Base-by-base conservation (phyloP, 2,888 invertebrate genomes). In the Cantharis lateralis region DNA sequence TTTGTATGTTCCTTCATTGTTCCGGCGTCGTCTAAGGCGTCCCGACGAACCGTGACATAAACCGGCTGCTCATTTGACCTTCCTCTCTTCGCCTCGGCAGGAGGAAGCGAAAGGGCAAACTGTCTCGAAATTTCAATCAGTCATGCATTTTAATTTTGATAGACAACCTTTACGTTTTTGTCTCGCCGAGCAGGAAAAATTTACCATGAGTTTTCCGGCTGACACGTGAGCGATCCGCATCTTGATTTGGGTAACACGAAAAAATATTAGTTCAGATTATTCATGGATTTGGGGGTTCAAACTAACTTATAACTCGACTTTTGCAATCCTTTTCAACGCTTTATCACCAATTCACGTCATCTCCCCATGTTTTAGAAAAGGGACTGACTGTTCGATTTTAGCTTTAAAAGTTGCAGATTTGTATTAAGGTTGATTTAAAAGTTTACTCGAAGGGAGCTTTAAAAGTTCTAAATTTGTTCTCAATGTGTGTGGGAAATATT, bases 271-370 rank as follows among this genome's bases (percentile, higher is more conserved):
- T 62, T 64, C 69, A 78, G 78, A 80, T 77, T 76, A 66, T 68
- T 72, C 71, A 15, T 15, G 68, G 62, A 72, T 72, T 72, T 15
- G 48, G 71, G 75, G 78, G 75, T 74, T 77, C 74, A 74, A 79
- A 80, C 80, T 78, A 79, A 80, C 79, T 80, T 80, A 79, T 80
- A 78, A 79, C 80, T 78, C 76, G 72, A 72, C 78, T 78, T 76
- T 70, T 71, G 73, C 80, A 80, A 82, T 78, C 80, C 81, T 80
- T 82, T 79, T 77, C 77, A 76, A 77, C 76, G 80, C 79, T 81
- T 82, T 82, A 81, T 80, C 82, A 77, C 79, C 80, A 80, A 81
- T 82, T 81, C 82, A 79, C 76, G 79, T 81, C 80, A 77, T 79
- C 77, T 79, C 76, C 75, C 70, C 78, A 79, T 80, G 79, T 80